Conservation (phyloP, 2,113 vertebrate genomes). For the Uria lomvia region DNA sequence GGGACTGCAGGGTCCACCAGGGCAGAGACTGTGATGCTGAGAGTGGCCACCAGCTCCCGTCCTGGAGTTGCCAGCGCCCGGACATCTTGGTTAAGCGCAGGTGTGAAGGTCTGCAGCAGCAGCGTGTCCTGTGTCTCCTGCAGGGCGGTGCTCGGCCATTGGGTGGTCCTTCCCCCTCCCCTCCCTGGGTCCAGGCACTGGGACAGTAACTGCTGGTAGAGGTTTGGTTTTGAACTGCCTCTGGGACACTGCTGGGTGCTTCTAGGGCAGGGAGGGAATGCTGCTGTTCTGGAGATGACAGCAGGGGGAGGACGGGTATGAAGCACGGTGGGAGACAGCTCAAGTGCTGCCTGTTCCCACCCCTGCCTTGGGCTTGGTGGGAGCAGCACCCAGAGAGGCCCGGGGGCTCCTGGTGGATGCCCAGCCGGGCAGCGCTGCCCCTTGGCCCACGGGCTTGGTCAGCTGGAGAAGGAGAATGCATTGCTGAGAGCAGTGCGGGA, state of each 20-base stretch:
- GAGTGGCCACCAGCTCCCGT: rapidly evolving
- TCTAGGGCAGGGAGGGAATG: neutral
- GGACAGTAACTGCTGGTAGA: neutral
- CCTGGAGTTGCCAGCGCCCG: rapidly evolving
- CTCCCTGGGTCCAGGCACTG: neutral
- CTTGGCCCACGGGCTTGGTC: neutral
- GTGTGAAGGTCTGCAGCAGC: neutral
- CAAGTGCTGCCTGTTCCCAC: rapidly evolving
- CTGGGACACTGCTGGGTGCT: neutral
- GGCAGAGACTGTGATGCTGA: neutral
- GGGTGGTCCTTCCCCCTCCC: neutral
- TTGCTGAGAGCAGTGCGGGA: neutral
- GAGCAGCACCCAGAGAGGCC: neutral
- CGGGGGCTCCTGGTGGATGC: neutral
- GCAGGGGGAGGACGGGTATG: neutral
- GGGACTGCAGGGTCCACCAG: neutral
- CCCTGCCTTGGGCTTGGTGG: neutral
- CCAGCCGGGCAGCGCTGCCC: neutral
- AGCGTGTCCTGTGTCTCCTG: neutral
- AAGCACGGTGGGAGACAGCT: neutral
- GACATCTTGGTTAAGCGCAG: rapidly evolving
- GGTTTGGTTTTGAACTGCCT: neutral
- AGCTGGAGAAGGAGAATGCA: neutral
- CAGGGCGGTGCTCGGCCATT: neutral
- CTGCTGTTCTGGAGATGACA: neutral